Evolutionary conservation across 2,888 invertebrate genomes (phyloP).

Genomic region (Pinctada fucata): DNA sequence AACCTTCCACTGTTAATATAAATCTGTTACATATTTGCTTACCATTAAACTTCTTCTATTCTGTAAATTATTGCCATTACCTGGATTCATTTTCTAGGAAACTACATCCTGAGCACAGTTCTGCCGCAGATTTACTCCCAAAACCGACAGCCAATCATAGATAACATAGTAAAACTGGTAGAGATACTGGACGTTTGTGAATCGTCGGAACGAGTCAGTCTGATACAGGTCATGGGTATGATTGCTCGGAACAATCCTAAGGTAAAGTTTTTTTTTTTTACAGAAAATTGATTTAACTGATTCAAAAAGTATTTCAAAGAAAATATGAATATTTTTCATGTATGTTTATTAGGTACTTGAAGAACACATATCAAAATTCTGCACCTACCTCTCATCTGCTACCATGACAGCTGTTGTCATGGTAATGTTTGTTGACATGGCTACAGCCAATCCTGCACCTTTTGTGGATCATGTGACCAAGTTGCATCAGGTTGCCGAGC

Average conservation of each 20-base stretch:
- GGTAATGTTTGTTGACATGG: constrained; percentile 86
- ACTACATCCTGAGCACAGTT: constrained; percentile 91
- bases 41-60: no score
- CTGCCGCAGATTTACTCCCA: constrained; percentile 93
- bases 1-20: no score
- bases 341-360: constrained; percentile 82
- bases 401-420: constrained; percentile 83
- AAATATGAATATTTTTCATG: no score
- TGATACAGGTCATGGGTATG: constrained; percentile 88
- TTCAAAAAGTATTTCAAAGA: not conserved
- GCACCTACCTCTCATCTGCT: constrained; percentile 84
- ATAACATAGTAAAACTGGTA: constrained; percentile 89
- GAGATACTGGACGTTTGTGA: constrained; percentile 89
- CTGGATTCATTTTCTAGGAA: constrained; percentile 81
- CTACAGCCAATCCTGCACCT: constrained; percentile 84
- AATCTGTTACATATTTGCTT: no score
- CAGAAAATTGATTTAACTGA: no score
- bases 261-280: constrained; percentile 77
- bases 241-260: constrained; percentile 89
- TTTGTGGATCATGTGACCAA: constrained; percentile 85
- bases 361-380: constrained; percentile 88
- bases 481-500: constrained; percentile 80
- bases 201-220: constrained; percentile 88
- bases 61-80: no score
- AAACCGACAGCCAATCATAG: constrained; percentile 90